phyloP scores from a whole-genome alignment of 2,797 vertebrate genomes.

The Halcyon leucocephala region DNA sequence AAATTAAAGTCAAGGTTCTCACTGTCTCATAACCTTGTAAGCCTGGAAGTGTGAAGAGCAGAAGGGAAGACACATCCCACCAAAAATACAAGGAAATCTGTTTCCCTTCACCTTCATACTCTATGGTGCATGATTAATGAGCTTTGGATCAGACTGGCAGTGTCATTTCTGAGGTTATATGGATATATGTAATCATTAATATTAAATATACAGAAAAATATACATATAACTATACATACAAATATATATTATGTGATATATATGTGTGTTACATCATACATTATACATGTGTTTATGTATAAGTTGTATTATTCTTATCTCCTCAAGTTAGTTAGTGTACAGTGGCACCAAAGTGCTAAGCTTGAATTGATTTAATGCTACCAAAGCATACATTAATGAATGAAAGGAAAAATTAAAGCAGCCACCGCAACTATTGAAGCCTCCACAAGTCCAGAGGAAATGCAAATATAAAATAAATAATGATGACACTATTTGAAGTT shows the following conservation, averaged over 20 bases:
- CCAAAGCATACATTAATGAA: neutral
- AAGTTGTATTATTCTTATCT: neutral
- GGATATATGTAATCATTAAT: neutral
- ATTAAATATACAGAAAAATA: neutral
- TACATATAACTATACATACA: neutral
- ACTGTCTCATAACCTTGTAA: neutral
- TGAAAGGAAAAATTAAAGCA: neutral
- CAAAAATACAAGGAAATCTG: neutral
- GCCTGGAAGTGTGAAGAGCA: neutral
- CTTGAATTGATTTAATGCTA: neutral
- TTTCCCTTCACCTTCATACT: neutral
- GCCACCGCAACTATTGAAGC: neutral
- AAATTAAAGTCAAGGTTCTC: neutral
- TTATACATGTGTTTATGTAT: neutral
- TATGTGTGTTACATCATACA: neutral
- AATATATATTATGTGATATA: neutral
- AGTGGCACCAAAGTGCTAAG: neutral
- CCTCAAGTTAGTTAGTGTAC: neutral
- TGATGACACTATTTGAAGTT: neutral
- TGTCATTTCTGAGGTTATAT: neutral
- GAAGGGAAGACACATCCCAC: neutral
- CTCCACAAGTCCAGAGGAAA: neutral
- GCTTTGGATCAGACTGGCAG: neutral
- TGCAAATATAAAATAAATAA: slow-evolving; percentile 7
- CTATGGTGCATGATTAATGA: neutral